Percentiles rank a stretch among this genome's conserved stretches.
phyloP scores from a whole-genome alignment of 1,140 invertebrate genomes.

The Pogonognathellus flavescens region DNA sequence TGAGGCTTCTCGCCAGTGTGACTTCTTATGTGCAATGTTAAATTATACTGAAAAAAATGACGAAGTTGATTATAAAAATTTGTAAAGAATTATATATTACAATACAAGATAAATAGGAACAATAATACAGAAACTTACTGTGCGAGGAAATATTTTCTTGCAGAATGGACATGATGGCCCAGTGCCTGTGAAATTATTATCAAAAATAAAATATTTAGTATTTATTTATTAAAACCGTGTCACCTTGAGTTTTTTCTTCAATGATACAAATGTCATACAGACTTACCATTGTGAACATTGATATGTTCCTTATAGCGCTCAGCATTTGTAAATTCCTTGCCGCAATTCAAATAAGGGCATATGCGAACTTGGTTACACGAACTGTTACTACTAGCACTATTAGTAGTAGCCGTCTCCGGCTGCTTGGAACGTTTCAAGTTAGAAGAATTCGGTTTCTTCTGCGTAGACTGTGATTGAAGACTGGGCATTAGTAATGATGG shows the following conservation, averaged over 20 bases:
- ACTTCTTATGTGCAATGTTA: constrained; percentile 69
- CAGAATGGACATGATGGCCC: constrained; percentile 26
- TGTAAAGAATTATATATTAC: neutral
- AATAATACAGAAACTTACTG: too few relatives aligned
- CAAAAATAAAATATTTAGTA: too few relatives aligned
- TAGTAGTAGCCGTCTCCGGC: too few relatives aligned
- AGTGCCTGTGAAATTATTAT: neutral
- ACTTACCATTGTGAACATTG: constrained; percentile 36
- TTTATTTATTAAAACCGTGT: too few relatives aligned
- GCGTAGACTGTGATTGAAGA: too few relatives aligned
- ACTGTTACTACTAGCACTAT: neutral
- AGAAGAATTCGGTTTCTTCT: too few relatives aligned
- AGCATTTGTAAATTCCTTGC: neutral
- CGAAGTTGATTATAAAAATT: neutral
- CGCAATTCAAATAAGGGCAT: neutral
- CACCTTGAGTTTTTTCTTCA: neutral
- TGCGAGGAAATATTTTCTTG: constrained; percentile 50
- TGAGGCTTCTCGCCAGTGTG: constrained; percentile 80
- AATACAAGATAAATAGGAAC: neutral
- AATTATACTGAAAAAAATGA: constrained; percentile 39
- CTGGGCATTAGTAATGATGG: too few relatives aligned
- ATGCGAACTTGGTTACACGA: constrained; percentile 68
- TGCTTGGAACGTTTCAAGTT: neutral
- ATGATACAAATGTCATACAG: neutral
- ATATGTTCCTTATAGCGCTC: constrained; percentile 43